Base-by-base conservation (phyloP, 2,888 invertebrate genomes). In the Coleophora flavipennella region DNA sequence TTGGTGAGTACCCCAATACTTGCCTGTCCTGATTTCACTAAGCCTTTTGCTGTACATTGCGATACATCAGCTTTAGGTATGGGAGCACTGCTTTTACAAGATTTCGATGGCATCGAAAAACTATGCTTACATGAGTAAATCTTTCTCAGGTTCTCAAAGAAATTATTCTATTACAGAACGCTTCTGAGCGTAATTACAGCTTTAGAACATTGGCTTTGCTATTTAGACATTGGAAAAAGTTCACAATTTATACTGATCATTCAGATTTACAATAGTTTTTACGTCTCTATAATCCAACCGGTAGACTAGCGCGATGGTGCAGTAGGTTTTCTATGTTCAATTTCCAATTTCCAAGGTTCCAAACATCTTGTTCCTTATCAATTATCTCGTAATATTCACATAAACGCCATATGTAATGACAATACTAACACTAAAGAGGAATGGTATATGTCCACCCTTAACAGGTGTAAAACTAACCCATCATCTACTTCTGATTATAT, bases 211-310 rank as follows among this genome's bases (percentile, higher is more conserved):
- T 27, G 28, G 28, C 28, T 8, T 10, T 27, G 28, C 28, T 27
- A 27, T 2, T 27, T 13, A 33, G 33, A 33, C 1, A 2, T 13
- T 13, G 33, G 33, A 8, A 6, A 13, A 12, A 33, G 2, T 36
- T 28, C 11, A 33, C 3, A 1, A 9, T 33, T 9, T 33, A 12
- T 14, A 33, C 33, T 8, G 31, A 31, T 10, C 28, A 27, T 10
- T 27, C 28, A 1, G 36, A 13, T 4, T 13, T 36, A 3, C 7
- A 36, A 36, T 36, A 13, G 29, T 29, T 36, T 36, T 26, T 3
- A n/a, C n/a, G n/a, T n/a, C n/a, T n/a, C 3, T 4, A 20, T 6
- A 56, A 55, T 13, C 55, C 53, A 1, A 53, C 53, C 1, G 57
- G 0, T 28, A 45, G 8, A 25, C 35, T 11, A 10, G 32, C 1